Percentiles rank a stretch among this genome's conserved stretches.
These are phyloP conservation scores for Zaprionus bogoriensis DNA, from an alignment of 2,888 invertebrate genomes.

Conservation along the genomic window DNA sequence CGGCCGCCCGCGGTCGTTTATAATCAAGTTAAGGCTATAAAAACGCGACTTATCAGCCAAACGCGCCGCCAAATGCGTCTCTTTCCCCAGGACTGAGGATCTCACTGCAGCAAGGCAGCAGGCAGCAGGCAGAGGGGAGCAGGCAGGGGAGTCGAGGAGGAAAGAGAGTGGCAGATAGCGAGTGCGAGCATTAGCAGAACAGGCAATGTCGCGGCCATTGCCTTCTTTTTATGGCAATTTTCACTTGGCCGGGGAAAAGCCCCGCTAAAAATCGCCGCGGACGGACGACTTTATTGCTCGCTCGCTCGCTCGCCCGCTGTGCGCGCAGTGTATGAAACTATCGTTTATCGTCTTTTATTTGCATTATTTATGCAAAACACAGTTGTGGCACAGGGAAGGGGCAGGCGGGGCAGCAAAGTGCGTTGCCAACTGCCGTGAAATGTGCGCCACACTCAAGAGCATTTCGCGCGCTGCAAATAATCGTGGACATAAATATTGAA, in stretches of 20 bases:
- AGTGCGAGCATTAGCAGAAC: constrained; percentile 24
- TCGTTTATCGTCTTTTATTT: constrained; percentile 67
- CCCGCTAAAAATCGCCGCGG: constrained; percentile 13
- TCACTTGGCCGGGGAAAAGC: constrained; percentile 62
- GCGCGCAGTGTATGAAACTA: constrained; percentile 56
- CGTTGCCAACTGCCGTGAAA: constrained; percentile 20
- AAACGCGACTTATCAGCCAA: constrained; percentile 69
- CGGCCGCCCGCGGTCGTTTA: constrained; percentile 74
- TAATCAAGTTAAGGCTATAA: constrained; percentile 75
- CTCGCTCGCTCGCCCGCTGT: constrained; percentile 52
- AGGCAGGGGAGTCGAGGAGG: not conserved
- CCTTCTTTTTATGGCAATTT: constrained; percentile 76
- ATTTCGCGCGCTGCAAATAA: not conserved
- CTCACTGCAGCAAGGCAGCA: not conserved
- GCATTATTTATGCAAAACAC: constrained; percentile 68
- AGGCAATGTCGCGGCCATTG: constrained; percentile 52
- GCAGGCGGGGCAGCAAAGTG: constrained; percentile 13
- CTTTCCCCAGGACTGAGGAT: constrained; percentile 15
- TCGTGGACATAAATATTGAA: too few relatives aligned
- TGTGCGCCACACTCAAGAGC: not conserved
- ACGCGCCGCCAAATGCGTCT: constrained; percentile 63
- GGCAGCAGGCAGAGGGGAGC: not conserved
- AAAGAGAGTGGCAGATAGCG: not conserved
- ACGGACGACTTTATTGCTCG: constrained; percentile 62
- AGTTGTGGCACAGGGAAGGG: not conserved